Evolutionary conservation across 1,140 invertebrate species (phyloP), one percentile per base, ranked within the genome.

Genomic region (Tetramorium alpestre): DNA sequence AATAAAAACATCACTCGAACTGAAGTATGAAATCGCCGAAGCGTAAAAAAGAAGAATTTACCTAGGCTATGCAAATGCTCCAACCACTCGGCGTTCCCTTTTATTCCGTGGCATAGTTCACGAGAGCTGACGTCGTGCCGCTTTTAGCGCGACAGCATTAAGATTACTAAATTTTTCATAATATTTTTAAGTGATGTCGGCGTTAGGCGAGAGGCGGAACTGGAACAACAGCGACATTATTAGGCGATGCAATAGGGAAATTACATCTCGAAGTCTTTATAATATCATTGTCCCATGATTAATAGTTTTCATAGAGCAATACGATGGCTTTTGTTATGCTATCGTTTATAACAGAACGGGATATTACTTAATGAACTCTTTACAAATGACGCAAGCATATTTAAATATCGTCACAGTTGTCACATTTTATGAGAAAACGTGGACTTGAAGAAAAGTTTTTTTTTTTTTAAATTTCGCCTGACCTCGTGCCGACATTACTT

Each of bases 181-280:
- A 85, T 88, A 80, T 80, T 77, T 67, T 75, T 84, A 84, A 84
- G 80, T 84, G 80, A 41, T 38, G 80, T 84, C 80, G 69, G 80
- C 80, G 69, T 69, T 75, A 47, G 49, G 38, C 8, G 18, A 81
- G 64, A 41, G n/a, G 47, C 41, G 28, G 60, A 84, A 84, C 58
- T 84, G 60, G 80, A n/a, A 13, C 69, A 49, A 47, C 25, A 56
- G 28, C 13, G 18, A 56, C 13, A 22, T 75, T 84, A 62, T 38
- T 33, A 13, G 13, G 49, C 54, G 7, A 47, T 25, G 41, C 38
- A 60, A 38, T 44, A 33, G 28, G 25, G 22, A 73, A 60, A 38
- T 22, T 58, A 73, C 18, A 7, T 41, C 16, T 22, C 38, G 18
- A 84, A 81, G 25, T 70, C 44, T 18, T 25, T 16, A 60, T 44